Conservation (phyloP, 2,797 vertebrate genomes). For the Acanthopagrus latus region DNA sequence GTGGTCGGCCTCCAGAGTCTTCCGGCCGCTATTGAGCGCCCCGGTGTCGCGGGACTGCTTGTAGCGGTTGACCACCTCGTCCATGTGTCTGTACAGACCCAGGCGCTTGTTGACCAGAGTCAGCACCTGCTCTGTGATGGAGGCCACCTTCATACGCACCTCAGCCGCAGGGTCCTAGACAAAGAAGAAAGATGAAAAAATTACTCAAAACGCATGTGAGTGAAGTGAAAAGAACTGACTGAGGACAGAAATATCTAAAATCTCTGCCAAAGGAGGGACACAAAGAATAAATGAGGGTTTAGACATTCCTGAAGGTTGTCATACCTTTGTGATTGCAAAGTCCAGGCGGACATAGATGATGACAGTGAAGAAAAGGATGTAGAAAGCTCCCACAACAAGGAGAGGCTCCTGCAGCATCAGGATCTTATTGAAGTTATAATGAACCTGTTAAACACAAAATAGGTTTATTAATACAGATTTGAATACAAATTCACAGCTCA, state of each 20-base stretch:
- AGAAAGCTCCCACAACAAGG: conserved; percentile 96
- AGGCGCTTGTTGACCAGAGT: conserved; percentile 97
- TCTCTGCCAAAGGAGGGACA: neutral
- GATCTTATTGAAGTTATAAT: conserved; percentile 98
- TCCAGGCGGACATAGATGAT: conserved; percentile 98
- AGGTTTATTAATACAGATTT: neutral
- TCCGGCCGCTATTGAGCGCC: conserved; percentile 93
- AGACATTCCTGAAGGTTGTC: neutral
- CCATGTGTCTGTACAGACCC: conserved; percentile 96
- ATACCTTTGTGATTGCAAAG: conserved; percentile 99
- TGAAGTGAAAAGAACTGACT: neutral
- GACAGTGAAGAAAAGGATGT: conserved; percentile 98
- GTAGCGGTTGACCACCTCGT: conserved; percentile 97
- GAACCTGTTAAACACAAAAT: conserved; percentile 84
- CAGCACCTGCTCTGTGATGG: conserved; percentile 97
- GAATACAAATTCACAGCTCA: neutral
- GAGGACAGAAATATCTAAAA: neutral
- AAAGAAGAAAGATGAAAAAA: neutral
- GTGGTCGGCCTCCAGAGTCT: conserved; percentile 94
- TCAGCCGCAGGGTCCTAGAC: conserved; percentile 96
- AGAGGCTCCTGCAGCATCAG: conserved; percentile 98
- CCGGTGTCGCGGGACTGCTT: conserved; percentile 96
- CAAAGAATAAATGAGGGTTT: too few species aligned
- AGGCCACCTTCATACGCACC: conserved; percentile 98
- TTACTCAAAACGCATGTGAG: neutral